Base-by-base conservation (phyloP, 2,797 vertebrate species). In the Hippocampus kuda region DNA sequence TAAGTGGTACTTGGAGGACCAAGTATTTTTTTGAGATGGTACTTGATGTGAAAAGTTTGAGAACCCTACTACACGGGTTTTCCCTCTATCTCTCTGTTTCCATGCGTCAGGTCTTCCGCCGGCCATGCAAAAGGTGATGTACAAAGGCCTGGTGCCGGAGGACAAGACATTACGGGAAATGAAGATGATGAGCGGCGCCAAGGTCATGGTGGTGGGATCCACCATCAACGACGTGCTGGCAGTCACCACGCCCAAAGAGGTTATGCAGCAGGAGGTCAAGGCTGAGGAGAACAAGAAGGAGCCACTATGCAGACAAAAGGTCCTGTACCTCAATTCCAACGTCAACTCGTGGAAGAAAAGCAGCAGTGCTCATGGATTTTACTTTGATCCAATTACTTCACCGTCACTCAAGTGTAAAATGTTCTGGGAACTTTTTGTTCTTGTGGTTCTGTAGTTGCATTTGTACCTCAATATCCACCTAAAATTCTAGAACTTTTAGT, bases 51-150 rank as follows among this genome's bases (percentile, higher is more conserved):
- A 38, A 38, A 38, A 38, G 6, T 38, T 38, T 8, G 6, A 38
- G 34, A 38, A 7, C 34, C 7, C 34, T 38, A 38, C 34, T 7
- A 38, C 34, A 38, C 34, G 1, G 34, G 34, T 38, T 38, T 0
- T 38, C 34, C 38, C 62, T 12, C 6, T 42, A 3, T 16, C 20
- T 2, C 62, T 4, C 13, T 24, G n/a, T 15, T 26, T 30, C 49
- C 27, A 3, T 53, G 13, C 8, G 34, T 11, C 66, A 99, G 97
- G 97, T 92, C 95, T 99, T 83, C 96, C 97, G 5, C 96, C 97
- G 1, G 93, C 97, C 77, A 99, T 99, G 97, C 97, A 99, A 89
- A 99, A 99, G 85, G 97, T 99, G 66, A 99, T 99, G 97, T 99
- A 97, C 87, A 99, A 99, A 89, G 97, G 97, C 65, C 88, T 99